Evolutionary conservation across 2,113 vertebrate species (phyloP).

Genomic region (Tenrec ecaudatus): DNA sequence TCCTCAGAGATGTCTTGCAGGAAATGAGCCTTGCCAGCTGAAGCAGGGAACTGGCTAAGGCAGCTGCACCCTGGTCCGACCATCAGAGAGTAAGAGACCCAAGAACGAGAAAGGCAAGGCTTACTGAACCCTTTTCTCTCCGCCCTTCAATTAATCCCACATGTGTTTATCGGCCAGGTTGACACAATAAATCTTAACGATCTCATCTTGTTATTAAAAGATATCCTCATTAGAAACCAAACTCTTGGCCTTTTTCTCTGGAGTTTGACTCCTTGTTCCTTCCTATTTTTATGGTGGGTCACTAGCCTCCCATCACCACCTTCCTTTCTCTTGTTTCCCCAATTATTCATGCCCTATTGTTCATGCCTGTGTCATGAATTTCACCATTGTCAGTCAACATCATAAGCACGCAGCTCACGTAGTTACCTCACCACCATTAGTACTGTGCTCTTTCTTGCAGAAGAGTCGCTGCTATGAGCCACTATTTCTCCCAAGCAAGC

Average conservation of each 20-base stretch:
- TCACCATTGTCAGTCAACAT: conserved; percentile 39
- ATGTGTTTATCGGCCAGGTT: too few relatives aligned
- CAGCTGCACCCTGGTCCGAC: too few relatives aligned
- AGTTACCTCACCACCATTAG: not conserved
- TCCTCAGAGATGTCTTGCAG: too few relatives aligned
- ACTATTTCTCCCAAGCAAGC: conserved; percentile 22
- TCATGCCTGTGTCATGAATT: not conserved
- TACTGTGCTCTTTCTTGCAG: conserved; percentile 17
- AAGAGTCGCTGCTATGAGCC: conserved; percentile 15
- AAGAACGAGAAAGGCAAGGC: too few relatives aligned
- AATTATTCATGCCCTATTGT: not conserved
- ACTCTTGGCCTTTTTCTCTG: conserved; percentile 20
- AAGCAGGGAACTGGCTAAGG: too few relatives aligned
- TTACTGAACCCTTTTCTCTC: too few relatives aligned
- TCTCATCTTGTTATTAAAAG: conserved; percentile 38
- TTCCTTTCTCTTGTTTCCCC: conserved; percentile 34
- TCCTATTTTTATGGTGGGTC: conserved; percentile 7
- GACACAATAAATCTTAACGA: too few relatives aligned
- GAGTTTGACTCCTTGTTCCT: not conserved
- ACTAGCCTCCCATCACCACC: conserved; percentile 22
- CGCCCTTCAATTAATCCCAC: too few relatives aligned
- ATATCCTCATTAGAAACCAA: conserved; percentile 47
- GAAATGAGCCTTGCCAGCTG: too few relatives aligned
- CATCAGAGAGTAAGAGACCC: too few relatives aligned
- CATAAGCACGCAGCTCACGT: not conserved